Evolutionary conservation across 2,888 invertebrate genomes (phyloP), one percentile per base, ranked within the genome.

Genomic region (Euzetes globulus): DNA sequence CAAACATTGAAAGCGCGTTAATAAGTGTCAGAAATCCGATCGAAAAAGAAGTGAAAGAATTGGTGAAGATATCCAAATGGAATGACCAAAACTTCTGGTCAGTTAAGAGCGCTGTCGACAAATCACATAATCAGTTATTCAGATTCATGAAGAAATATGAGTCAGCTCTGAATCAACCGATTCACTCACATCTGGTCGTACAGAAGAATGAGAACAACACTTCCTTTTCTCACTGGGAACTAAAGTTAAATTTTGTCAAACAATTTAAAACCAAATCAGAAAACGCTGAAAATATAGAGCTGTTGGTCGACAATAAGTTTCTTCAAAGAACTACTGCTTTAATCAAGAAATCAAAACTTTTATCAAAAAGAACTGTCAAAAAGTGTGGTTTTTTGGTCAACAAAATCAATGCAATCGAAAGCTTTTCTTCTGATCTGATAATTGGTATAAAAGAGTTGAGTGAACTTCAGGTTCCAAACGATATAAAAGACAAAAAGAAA

Each of bases 21-120:
- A 87, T 87, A 72, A 86, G 87, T 47, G 85, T 90, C 27, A 88
- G 91, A 41, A 82, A 87, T 0, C 94, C 95, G 0, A 91, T 97
- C 76, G 95, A 96, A 81, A 94, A 92, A 83, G 91, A 94, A 82
- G 83, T 99, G 15, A 90, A 90, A 78, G 95, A 95, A 79, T 94
- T 92, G 81, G 91, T 98, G 0, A 95, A 96, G 83, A 96, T 99
- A 73, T 91, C 91, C 72, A 87, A 92, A 52, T 99, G 97, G 91
- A 92, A 90, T 80, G 97, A 99, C 81, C 87, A 93, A 17, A 97
- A 91, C 80, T 94, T 95, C 82, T 96, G 93, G 88, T 90, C 94
- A 45, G 89, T 98, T 73, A 93, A 91, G 79, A 90, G 91, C 78
- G 90, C 93, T 0, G 89, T 94, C 0, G 89, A 91, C 55, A 93